Percentiles rank a stretch among this genome's conserved stretches.
phyloP scores from a whole-genome alignment of 2,113 vertebrate species.

The Raja brachyura region DNA sequence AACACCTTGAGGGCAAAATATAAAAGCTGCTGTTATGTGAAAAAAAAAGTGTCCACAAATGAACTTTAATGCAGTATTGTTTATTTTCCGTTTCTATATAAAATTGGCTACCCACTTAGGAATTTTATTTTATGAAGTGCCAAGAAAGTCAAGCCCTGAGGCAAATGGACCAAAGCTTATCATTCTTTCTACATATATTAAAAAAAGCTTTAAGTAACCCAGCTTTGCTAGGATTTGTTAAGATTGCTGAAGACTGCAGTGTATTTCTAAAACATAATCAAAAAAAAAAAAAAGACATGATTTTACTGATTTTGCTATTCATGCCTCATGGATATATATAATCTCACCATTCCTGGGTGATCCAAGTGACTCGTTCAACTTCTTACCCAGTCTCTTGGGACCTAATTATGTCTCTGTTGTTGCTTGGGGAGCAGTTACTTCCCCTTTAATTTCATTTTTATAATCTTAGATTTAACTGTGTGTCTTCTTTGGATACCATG shows the following conservation, averaged over 20 bases:
- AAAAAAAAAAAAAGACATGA: conserved; percentile 6
- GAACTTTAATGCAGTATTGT: not conserved
- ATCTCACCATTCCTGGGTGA: not conserved
- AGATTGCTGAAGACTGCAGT: conserved; percentile 1
- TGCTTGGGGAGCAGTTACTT: not conserved
- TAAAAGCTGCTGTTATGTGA: not conserved
- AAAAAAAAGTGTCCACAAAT: not conserved
- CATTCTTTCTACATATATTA: conserved; percentile 17
- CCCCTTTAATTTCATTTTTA: not conserved
- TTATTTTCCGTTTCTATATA: not conserved
- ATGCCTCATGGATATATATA: not conserved
- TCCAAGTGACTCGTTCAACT: not conserved
- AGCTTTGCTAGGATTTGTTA: not conserved
- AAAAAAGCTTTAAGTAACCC: not conserved
- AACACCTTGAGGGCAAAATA: conserved; percentile 8
- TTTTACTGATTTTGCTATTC: conserved; percentile 6
- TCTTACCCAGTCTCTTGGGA: not conserved
- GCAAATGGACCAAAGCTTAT: not conserved
- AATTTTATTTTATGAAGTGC: conserved; percentile 8
- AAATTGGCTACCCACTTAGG: not conserved
- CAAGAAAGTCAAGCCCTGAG: conserved; percentile 8
- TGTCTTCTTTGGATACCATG: not conserved
- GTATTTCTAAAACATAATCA: not conserved
- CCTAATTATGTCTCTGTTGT: not conserved
- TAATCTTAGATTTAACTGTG: not conserved